A percentile compares a stretch with the other conserved stretches of the same genome.
These are phyloP conservation scores for Apolygus lucorum DNA, from an alignment of 1,140 invertebrate genomes.

Conservation along the genomic window DNA sequence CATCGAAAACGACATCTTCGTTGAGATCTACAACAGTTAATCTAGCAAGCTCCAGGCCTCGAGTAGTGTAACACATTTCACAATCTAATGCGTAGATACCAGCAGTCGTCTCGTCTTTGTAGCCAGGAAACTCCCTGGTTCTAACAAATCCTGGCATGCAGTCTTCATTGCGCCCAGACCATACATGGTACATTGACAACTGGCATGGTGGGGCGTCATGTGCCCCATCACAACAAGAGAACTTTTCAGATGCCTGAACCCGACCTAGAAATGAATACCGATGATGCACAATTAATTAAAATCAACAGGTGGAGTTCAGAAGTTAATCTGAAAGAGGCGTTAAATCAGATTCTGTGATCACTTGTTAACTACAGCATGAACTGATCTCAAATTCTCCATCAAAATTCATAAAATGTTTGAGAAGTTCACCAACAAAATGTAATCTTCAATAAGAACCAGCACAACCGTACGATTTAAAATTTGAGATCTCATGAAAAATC, in stretches of 20 bases:
- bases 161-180: conserved; percentile 54
- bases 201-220: conserved; percentile 58
- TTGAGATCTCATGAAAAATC: too few species aligned
- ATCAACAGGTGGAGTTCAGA: too few species aligned
- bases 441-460: too few species aligned
- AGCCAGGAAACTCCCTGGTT: conserved; percentile 41
- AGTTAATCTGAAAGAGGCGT: too few species aligned
- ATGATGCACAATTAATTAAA: too few species aligned
- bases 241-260: conserved; percentile 42
- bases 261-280: too few species aligned
- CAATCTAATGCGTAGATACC: conserved; percentile 87
- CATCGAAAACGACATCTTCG: conserved; percentile 75
- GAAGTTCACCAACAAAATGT: too few species aligned
- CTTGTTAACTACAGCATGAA: too few species aligned
- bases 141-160: conserved; percentile 43
- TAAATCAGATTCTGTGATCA: too few species aligned
- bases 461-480: too few species aligned
- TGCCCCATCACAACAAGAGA: conserved; percentile 52
- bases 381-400: too few species aligned
- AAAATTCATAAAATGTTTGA: too few species aligned
- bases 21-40: conserved; percentile 80
- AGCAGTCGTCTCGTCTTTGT: conserved; percentile 48
- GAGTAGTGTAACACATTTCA: conserved; percentile 88
- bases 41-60: conserved; percentile 80
- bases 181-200: conserved; percentile 65